Conservation (phyloP, 2,797 vertebrate species). For the Alca torda region DNA sequence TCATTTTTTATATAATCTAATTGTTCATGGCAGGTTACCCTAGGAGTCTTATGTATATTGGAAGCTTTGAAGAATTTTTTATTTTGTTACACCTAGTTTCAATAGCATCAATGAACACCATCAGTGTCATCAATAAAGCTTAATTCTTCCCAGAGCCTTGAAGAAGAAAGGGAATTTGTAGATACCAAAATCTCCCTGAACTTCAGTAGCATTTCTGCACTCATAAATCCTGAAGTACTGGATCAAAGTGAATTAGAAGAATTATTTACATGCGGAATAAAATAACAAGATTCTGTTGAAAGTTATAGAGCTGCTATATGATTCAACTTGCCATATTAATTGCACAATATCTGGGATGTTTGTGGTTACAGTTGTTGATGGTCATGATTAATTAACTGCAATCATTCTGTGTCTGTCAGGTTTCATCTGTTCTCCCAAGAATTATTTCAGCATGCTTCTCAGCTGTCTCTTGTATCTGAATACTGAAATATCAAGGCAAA, state of each 20-base stretch:
- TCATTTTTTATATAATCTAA: neutral
- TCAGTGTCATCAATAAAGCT: neutral
- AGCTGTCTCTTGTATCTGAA: neutral
- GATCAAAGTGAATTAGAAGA: neutral
- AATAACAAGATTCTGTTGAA: neutral
- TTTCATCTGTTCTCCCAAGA: neutral
- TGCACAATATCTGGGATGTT: neutral
- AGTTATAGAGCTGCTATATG: neutral
- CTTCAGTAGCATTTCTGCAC: neutral
- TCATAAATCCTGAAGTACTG: neutral
- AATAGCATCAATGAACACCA: neutral
- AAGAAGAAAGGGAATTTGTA: neutral
- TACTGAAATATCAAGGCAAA: neutral
- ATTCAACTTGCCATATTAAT: neutral
- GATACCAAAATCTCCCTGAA: neutral
- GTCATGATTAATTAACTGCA: neutral
- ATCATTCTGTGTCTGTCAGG: neutral
- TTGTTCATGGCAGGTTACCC: accelerated
- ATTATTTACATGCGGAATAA: neutral
- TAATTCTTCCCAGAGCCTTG: neutral
- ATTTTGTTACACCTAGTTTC: neutral
- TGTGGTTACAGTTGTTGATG: neutral
- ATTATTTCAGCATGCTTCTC: neutral
- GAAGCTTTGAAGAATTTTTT: neutral
- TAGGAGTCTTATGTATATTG: neutral